Evolutionary conservation across 1,140 invertebrate genomes (phyloP).

Genomic region (Aricia agestis): DNA sequence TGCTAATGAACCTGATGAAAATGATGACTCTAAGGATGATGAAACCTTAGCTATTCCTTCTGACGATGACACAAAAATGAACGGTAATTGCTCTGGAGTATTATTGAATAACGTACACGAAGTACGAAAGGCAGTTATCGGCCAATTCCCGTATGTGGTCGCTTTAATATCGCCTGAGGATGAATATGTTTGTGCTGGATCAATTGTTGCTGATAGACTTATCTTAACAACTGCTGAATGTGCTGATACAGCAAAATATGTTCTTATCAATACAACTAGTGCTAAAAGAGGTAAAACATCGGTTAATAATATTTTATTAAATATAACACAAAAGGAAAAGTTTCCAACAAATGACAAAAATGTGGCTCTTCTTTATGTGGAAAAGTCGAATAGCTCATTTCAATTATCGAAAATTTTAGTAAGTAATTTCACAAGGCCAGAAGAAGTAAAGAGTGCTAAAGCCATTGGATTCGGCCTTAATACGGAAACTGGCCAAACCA

Average conservation of each 20-base stretch:
- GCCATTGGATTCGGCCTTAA: conserved; percentile 61
- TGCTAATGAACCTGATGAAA: too few relatives aligned
- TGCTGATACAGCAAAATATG: conserved; percentile 43
- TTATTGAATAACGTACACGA: conserved; percentile 43
- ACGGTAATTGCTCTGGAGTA: neutral
- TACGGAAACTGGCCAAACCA: conserved; percentile 42
- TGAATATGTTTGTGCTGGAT: conserved; percentile 59
- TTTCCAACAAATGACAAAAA: conserved; percentile 57
- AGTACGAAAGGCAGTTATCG: conserved; percentile 39
- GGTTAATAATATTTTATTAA: conserved; percentile 30
- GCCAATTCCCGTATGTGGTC: conserved; percentile 62
- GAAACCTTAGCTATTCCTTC: neutral
- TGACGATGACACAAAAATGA: neutral
- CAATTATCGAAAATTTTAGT: conserved; percentile 50
- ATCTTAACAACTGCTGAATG: conserved; percentile 59
- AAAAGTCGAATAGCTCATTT: conserved; percentile 48
- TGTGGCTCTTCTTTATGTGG: conserved; percentile 54
- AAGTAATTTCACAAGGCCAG: conserved; percentile 45
- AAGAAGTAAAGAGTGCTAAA: conserved; percentile 42
- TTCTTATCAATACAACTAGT: conserved; percentile 51
- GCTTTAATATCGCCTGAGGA: conserved; percentile 57
- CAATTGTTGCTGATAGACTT: conserved; percentile 54
- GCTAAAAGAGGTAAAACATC: conserved; percentile 46
- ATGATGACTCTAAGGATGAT: neutral
- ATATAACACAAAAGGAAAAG: conserved; percentile 54